Evolutionary conservation across 2,113 vertebrate species (phyloP), one percentile per base, ranked within the genome.

Genomic region (Plotosus lineatus): DNA sequence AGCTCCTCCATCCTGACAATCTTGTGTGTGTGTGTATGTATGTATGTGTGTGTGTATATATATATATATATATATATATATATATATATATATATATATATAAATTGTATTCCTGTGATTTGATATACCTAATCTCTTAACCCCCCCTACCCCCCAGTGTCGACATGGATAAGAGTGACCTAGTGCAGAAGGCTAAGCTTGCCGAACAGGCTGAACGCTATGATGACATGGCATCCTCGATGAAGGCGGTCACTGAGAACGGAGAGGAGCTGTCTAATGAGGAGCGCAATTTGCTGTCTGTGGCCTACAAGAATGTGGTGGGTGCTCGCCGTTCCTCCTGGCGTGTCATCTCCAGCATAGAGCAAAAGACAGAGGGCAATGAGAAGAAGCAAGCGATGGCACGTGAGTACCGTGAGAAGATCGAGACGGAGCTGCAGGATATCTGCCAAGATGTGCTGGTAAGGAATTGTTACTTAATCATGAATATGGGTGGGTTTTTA

Each of bases 391-490:
- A 96, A 92, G 95, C 97, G 92, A 97, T 99, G 97, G 95, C 96
- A 61, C 94, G 92, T 79, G 95, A 96, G 21, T 99, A 99, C 89
- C 97, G 98, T 31, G 90, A 96, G 93, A 98, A 97, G 92, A 97
- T 99, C 0, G 98, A 99, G 92, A 77, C 90, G 0, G 97, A 99
- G 86, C 94, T 99, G 86, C 93, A 96, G 89, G 97, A 99, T 51
- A 99, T 98, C 94, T 99, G 98, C 95, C 93, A 95, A 6, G 96
- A 98, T 68, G 98, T 99, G 90, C 94, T 99, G 97, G 98, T 99
- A 92, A 91, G 92, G 28, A 44, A 78, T 28, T 0, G 9, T 46
- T 31, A 6, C 26, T 26, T 61, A 28, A 0, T 48, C 10, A 77
- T 21, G 8, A 12, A 12, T 26, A 14, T 6, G 19, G 3, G 28